phyloP scores from a whole-genome alignment of 2,113 vertebrate species.

The Hystrix cristata region DNA sequence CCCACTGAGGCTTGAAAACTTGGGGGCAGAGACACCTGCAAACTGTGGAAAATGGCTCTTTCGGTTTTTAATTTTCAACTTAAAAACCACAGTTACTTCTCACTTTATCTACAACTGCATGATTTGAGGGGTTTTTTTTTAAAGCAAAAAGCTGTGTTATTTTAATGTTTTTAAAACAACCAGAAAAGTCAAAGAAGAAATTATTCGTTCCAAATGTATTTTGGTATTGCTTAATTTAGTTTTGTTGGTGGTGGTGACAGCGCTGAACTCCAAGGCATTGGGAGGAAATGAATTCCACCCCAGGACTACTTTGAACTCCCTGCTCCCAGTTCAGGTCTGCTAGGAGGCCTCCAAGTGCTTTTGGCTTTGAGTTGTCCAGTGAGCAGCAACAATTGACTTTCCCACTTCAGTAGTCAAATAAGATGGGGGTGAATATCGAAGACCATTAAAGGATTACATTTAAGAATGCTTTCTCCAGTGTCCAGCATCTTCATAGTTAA shows the following conservation, averaged over 20 bases:
- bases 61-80: conserved; percentile 3
- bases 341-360: not conserved
- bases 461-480: conserved; percentile 80
- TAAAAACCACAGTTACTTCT: not conserved
- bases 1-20: not conserved
- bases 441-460: conserved; percentile 85
- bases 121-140: not conserved
- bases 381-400: conserved; percentile 65
- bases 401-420: conserved; percentile 80
- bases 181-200: not conserved
- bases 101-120: not conserved
- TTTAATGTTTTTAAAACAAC: conserved; percentile 14
- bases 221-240: not conserved
- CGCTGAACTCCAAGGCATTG: not conserved
- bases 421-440: conserved; percentile 80
- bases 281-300: not conserved
- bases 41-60: not conserved
- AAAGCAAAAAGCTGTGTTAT: not conserved
- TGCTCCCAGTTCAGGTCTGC: conserved; percentile 61
- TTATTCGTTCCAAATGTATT: not conserved
- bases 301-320: not conserved
- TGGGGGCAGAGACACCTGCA: not conserved
- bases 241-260: not conserved
- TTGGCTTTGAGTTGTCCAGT: not conserved
- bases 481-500: conserved; percentile 77